These are phyloP conservation scores for Sebastes dallii DNA, from an alignment of 2,797 vertebrate species.

Conservation along the genomic window DNA sequence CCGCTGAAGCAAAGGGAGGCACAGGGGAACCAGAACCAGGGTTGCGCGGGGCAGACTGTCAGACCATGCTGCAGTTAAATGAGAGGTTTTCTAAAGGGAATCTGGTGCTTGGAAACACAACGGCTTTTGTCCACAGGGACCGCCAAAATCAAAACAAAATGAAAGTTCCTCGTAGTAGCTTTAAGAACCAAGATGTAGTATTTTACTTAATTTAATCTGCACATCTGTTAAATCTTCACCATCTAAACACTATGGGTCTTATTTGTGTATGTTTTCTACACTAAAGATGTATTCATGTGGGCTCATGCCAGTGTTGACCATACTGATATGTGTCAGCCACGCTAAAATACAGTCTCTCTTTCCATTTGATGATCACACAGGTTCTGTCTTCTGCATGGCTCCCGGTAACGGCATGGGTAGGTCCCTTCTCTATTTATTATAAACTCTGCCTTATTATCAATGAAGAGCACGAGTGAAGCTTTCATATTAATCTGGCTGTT, in stretches of 20 bases:
- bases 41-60: no score
- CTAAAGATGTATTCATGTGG: not conserved
- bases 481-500: not conserved
- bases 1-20: no score
- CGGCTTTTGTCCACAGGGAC: no score
- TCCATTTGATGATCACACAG: slow-evolving; percentile 89
- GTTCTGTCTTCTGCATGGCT: slow-evolving; percentile 99
- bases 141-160: not conserved
- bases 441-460: not conserved
- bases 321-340: slow-evolving; percentile 27
- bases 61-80: no score
- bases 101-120: no score
- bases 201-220: not conserved
- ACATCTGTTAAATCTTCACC: not conserved
- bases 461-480: not conserved
- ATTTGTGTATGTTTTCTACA: not conserved
- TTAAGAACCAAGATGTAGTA: not conserved
- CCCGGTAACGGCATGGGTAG: slow-evolving; percentile 97
- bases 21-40: no score
- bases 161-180: not conserved
- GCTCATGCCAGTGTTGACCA: not conserved
- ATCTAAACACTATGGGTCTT: not conserved
- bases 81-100: no score
- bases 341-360: slow-evolving; percentile 83
- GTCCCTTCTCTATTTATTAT: slow-evolving; percentile 80